Percentiles rank a stretch among this genome's conserved stretches.
phyloP scores from a whole-genome alignment of 2,113 vertebrate species.

The Dasyornis broadbenti region DNA sequence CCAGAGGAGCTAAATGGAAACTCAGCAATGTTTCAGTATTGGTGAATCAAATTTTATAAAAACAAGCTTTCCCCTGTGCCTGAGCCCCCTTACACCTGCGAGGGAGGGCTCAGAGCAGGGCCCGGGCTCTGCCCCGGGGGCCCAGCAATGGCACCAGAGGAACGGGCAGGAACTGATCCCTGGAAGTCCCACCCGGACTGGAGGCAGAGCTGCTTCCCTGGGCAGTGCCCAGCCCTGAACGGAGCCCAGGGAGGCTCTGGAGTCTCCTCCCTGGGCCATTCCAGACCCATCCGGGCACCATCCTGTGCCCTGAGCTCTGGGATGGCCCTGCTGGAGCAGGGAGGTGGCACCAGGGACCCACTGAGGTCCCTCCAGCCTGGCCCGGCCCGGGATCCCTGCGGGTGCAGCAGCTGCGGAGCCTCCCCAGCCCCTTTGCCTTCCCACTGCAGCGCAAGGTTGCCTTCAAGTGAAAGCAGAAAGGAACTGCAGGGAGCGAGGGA shows the following conservation, averaged over 20 bases:
- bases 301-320: neutral
- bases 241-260: neutral
- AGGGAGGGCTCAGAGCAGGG: neutral
- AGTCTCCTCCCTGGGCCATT: neutral
- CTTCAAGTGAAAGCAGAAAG: slow-evolving; percentile 61
- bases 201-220: neutral
- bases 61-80: fast-evolving
- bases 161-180: neutral
- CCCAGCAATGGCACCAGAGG: neutral
- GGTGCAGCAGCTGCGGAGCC: neutral
- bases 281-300: neutral
- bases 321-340: neutral
- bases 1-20: neutral
- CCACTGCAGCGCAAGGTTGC: slow-evolving; percentile 57
- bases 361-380: neutral
- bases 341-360: neutral
- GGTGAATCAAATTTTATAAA: too few species aligned
- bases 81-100: neutral
- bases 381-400: fast-evolving
- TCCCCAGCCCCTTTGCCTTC: neutral
- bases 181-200: fast-evolving
- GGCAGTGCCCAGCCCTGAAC: neutral
- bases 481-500: slow-evolving; percentile 58
- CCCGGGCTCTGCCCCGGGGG: too few species aligned
- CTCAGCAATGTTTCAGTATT: neutral